Base-by-base conservation (phyloP, 2,797 vertebrate genomes). In the Simalia tracyae region DNA sequence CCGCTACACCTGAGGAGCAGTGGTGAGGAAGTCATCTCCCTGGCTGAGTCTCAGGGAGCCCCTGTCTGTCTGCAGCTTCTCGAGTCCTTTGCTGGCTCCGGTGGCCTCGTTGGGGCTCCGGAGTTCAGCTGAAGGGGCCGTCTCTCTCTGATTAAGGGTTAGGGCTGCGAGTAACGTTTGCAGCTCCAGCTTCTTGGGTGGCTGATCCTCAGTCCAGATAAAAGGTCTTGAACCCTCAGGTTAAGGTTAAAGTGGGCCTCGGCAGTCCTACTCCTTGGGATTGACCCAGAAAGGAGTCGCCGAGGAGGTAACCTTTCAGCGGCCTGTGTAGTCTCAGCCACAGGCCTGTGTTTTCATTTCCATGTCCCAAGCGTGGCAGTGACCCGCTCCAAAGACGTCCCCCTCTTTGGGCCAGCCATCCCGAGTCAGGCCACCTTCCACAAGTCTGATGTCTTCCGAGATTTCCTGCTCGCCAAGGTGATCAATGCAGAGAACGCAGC, bases 371-470 rank as follows among this genome's bases (percentile, higher is more conserved):
- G 99, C 26, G 98, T 99, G 93, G 99, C 99, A 2, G 99, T 99
- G 95, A 99, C 98, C 0, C 97, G 99, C 89, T 99, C 99, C 98
- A 99, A 99, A 96, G 99, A 99, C 0, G 99, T 99, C 8, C 99
- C 99, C 0, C 97, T 98, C 0, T 99, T 99, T 0, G 99, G 99
- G 0, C 99, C 99, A 0, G 98, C 99, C 5, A 98, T 99, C 87
- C 98, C 98, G 0, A 95, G 96, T 2, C 98, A 97, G 54, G 95
- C 98, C 95, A 97, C 97, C 59, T 99, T 99, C 97, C 97, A 98
- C 19, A 98, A 98, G 92, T 98, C 98, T 0, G 98, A 98, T 0
- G 97, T 97, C 88, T 99, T 99, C 94, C 98, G 99, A 42, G 97
- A 98, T 95, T 99, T 99, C 96, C 97, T 99, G 4, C 91, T 99